Percentiles rank a stretch among this genome's conserved stretches.
Evolutionary conservation across 2,797 vertebrate genomes (phyloP).

Genomic region (Notolabrus celidotus): DNA sequence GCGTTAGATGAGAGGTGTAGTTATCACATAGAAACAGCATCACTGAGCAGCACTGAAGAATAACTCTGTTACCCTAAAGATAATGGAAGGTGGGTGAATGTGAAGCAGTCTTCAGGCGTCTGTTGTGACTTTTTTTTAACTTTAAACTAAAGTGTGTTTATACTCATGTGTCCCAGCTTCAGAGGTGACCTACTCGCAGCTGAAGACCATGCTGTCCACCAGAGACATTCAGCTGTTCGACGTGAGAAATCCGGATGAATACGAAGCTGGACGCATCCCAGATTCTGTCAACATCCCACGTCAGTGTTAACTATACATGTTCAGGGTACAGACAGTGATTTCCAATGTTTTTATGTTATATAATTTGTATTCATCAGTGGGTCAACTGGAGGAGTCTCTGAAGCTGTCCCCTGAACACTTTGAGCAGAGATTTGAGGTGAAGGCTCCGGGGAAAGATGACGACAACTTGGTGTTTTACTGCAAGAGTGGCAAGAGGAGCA

Average conservation of each 20-base stretch:
- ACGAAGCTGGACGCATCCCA: constrained; percentile 77
- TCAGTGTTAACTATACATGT: constrained; percentile 44
- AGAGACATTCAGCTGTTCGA: constrained; percentile 82
- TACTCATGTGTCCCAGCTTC: constrained; percentile 42
- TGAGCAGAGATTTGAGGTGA: constrained; percentile 70
- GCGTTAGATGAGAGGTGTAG: constrained; percentile 13
- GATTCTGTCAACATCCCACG: constrained; percentile 80
- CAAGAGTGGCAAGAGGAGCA: constrained; percentile 75
- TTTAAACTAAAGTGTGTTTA: not conserved
- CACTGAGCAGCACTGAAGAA: not conserved
- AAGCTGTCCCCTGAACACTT: constrained; percentile 75
- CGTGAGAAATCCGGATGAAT: constrained; percentile 81
- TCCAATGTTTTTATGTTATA: not conserved
- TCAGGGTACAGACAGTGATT: not conserved
- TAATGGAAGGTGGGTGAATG: constrained; percentile 27
- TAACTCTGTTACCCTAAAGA: not conserved
- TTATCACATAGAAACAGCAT: not conserved
- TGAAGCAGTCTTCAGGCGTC: not conserved
- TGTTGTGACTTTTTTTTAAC: not conserved
- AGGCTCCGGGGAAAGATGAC: constrained; percentile 71
- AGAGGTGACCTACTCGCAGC: constrained; percentile 79
- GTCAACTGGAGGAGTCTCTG: constrained; percentile 76
- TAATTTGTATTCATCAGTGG: constrained; percentile 65
- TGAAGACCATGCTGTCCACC: constrained; percentile 79
- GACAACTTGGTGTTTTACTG: constrained; percentile 82